Percentiles rank a stretch among this genome's conserved stretches.
Evolutionary conservation across 2,797 vertebrate species (phyloP).

Genomic region (Brachyrhaphis roseni): DNA sequence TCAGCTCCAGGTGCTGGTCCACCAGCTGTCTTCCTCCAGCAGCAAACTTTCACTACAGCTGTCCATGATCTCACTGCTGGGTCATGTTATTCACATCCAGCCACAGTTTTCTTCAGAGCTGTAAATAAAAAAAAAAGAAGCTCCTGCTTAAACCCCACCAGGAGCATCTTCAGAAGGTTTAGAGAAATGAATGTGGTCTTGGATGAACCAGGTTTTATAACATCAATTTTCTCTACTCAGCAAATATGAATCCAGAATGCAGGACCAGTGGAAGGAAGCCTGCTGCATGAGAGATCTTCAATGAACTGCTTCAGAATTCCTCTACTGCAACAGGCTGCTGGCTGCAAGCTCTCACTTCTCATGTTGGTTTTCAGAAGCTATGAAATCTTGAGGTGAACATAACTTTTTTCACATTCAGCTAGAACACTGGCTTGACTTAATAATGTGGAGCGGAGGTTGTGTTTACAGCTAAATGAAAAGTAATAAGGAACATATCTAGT

Average conservation of each 20-base stretch:
- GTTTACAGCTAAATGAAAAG: neutral
- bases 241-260: neutral
- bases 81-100: conserved; percentile 17
- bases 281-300: no score
- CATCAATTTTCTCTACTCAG: neutral
- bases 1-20: conserved; percentile 40
- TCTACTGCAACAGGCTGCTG: neutral
- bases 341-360: neutral
- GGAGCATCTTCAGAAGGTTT: neutral
- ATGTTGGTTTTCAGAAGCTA: neutral
- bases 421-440: neutral
- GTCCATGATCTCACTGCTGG: conserved; percentile 51
- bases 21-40: conserved; percentile 41
- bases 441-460: neutral
- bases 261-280: neutral
- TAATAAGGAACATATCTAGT: neutral
- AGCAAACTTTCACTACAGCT: conserved; percentile 39
- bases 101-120: neutral
- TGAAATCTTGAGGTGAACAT: neutral
- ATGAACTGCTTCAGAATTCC: neutral
- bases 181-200: neutral
- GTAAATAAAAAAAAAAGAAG: neutral
- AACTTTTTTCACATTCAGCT: neutral
- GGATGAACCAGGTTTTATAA: neutral
- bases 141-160: neutral